Conservation (phyloP, 2,888 invertebrate genomes). For the Mylabris sibirica region DNA sequence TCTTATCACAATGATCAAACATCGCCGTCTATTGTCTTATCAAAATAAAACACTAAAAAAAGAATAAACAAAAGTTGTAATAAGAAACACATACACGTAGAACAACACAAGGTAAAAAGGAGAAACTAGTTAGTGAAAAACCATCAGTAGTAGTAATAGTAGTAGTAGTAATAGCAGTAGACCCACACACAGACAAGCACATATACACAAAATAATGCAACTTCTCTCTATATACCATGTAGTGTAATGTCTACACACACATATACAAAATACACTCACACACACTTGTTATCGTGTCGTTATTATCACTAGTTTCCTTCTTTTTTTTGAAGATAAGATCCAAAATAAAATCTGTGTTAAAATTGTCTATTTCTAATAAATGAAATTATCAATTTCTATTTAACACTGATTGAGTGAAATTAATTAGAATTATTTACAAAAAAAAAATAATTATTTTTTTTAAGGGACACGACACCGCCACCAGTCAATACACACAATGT, state of each 20-base stretch:
- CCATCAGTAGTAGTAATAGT: too few species aligned
- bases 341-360: too few species aligned
- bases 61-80: neutral
- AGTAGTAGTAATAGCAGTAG: neutral
- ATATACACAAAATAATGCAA: constrained; percentile 1
- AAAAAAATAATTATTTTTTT: neutral
- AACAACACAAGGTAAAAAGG: too few species aligned
- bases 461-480: constrained; percentile 62
- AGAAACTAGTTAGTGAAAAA: too few species aligned
- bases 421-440: constrained; percentile 2
- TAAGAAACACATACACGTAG: too few species aligned
- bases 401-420: neutral
- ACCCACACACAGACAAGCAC: neutral
- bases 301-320: neutral
- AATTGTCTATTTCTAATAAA: too few species aligned
- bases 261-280: neutral
- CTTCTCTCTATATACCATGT: neutral
- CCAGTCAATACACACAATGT: constrained; percentile 72
- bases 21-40: constrained; percentile 3
- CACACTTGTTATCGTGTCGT: constrained; percentile 8
- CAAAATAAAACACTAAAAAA: neutral
- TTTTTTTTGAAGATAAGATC: too few species aligned
- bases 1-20: constrained; percentile 3
- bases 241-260: constrained; percentile 7
- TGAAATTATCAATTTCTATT: too few species aligned